These are phyloP conservation scores for Drosophila monieri DNA, from an alignment of 2,888 invertebrate species.

Conservation along the genomic window DNA sequence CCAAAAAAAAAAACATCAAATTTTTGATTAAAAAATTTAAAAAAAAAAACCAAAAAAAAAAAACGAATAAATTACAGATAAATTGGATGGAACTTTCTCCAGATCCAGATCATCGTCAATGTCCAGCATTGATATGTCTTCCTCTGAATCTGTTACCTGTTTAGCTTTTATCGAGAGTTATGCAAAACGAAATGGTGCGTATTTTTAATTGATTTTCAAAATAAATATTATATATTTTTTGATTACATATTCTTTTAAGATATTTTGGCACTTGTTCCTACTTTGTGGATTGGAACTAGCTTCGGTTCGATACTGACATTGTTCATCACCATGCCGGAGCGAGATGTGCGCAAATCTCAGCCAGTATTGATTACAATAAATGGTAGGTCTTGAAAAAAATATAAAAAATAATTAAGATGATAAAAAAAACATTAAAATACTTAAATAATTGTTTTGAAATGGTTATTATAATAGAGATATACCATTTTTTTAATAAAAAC, in stretches of 20 bases:
- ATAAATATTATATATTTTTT: conserved; percentile 27
- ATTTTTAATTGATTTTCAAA: neutral
- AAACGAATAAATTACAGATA: conserved; percentile 89
- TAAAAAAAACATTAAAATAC: too few relatives aligned
- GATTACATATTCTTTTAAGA: conserved; percentile 85
- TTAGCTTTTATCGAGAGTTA: conserved; percentile 98
- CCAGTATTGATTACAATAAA: conserved; percentile 95
- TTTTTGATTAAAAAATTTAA: conserved; percentile 16
- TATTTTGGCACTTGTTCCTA: conserved; percentile 92
- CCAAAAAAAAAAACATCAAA: neutral
- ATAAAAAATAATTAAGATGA: too few relatives aligned
- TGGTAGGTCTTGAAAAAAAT: conserved; percentile 85
- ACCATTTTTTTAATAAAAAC: too few relatives aligned
- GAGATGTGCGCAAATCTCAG: conserved; percentile 92
- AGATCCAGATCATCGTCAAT: conserved; percentile 98
- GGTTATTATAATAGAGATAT: too few relatives aligned
- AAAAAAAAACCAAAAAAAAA: conserved; percentile 8
- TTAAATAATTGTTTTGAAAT: too few relatives aligned
- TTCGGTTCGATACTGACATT: conserved; percentile 97
- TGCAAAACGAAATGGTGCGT: conserved; percentile 95
- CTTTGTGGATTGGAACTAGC: conserved; percentile 99
- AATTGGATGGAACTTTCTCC: conserved; percentile 98
- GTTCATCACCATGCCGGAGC: conserved; percentile 92
- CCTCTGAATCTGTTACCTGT: conserved; percentile 97
- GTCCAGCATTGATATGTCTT: conserved; percentile 98